Conservation (phyloP, 2,797 vertebrate genomes). For the Hafferia zeledoni region DNA sequence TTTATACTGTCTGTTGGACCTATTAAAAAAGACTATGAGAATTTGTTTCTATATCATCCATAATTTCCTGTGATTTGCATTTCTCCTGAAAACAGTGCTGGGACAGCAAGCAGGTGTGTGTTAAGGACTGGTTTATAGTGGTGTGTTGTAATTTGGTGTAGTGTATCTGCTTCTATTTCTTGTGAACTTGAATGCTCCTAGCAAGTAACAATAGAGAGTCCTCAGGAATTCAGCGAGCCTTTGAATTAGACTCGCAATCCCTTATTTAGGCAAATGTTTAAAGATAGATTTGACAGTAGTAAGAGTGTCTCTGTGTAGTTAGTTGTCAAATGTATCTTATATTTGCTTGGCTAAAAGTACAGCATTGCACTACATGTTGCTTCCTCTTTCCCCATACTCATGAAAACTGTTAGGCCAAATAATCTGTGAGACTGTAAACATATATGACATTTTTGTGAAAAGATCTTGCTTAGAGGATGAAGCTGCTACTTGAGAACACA, state of each 20-base stretch:
- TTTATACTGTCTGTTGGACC: not conserved
- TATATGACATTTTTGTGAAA: not conserved
- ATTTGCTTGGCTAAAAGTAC: not conserved
- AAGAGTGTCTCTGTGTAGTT: not conserved
- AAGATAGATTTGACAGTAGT: not conserved
- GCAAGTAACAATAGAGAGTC: not conserved
- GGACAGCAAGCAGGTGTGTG: no score
- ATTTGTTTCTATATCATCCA: not conserved
- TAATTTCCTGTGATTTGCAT: not conserved
- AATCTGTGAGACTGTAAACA: not conserved
- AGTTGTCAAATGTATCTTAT: not conserved
- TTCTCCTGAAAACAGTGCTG: not conserved
- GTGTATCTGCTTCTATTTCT: not conserved
- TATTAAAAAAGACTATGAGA: not conserved
- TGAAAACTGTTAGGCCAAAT: not conserved
- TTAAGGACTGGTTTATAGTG: not conserved
- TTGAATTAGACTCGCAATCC: not conserved
- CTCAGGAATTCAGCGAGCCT: fast-evolving
- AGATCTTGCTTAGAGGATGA: not conserved
- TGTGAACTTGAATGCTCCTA: not conserved
- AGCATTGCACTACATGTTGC: not conserved
- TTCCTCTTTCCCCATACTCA: not conserved
- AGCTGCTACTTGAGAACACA: not conserved
- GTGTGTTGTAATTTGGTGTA: not conserved
- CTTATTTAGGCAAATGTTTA: not conserved